These are phyloP conservation scores for Ginglymostoma cirratum DNA, from an alignment of 2,113 vertebrate genomes.

Conservation along the genomic window DNA sequence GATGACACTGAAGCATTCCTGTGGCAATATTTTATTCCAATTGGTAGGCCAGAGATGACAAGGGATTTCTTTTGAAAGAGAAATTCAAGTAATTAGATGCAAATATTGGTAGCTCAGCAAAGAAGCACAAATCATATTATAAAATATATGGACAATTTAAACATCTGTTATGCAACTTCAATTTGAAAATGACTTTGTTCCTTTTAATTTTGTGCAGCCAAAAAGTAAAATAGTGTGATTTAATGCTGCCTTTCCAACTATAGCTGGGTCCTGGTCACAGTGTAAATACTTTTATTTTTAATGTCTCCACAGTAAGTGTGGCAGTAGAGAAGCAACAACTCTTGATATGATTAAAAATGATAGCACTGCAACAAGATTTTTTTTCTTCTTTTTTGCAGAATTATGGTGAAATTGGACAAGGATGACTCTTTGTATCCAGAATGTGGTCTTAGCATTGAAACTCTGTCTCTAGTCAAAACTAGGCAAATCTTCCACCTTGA, in stretches of 20 bases:
- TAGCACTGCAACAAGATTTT: not conserved
- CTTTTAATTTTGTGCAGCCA: not conserved
- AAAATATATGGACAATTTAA: not conserved
- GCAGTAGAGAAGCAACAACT: not conserved
- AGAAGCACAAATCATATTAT: not conserved
- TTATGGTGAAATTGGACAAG: not conserved
- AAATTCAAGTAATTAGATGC: not conserved
- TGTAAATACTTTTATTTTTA: not conserved
- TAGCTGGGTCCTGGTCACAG: not conserved
- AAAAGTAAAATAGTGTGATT: not conserved
- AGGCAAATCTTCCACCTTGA: too few species aligned
- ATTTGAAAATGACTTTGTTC: not conserved
- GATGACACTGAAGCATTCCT: too few species aligned
- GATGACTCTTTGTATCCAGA: not conserved
- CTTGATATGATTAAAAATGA: not conserved
- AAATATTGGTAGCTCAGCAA: not conserved
- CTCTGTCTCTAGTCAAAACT: too few species aligned
- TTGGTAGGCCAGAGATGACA: not conserved
- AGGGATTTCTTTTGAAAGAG: not conserved
- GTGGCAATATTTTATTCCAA: constrained; percentile 11
- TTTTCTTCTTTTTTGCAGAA: not conserved
- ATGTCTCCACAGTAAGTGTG: not conserved
- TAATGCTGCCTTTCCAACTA: not conserved
- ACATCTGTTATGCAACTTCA: not conserved
- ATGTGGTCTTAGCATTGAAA: not conserved